These are phyloP conservation scores for Bombus polaris DNA, from an alignment of 1,140 invertebrate species.

Conservation along the genomic window DNA sequence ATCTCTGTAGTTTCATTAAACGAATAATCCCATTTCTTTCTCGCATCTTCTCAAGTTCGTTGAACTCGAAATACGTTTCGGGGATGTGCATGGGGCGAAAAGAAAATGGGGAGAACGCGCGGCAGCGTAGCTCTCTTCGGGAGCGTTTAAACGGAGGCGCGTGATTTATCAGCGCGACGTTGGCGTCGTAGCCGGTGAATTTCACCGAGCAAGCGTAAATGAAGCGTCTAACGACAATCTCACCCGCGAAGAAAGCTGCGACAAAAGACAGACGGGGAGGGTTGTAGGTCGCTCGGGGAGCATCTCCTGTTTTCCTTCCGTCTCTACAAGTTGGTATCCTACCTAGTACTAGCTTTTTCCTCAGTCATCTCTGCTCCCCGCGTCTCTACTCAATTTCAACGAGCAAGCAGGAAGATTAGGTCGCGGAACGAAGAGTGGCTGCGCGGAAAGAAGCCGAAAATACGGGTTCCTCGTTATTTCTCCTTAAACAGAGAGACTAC, in stretches of 20 bases:
- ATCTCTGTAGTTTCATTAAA: not conserved
- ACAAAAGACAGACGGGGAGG: slow-evolving; percentile 27
- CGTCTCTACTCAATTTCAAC: slow-evolving; percentile 14
- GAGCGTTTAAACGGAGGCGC: slow-evolving; percentile 55
- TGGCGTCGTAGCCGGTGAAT: slow-evolving; percentile 55
- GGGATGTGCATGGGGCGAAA: not conserved
- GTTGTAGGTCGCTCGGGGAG: slow-evolving; percentile 4
- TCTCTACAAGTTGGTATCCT: slow-evolving; percentile 27
- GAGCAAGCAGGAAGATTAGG: slow-evolving; percentile 33
- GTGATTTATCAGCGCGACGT: slow-evolving; percentile 63
- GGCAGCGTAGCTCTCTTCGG: not conserved
- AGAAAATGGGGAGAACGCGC: slow-evolving; percentile 47
- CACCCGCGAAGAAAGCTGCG: slow-evolving; percentile 56
- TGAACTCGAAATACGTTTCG: not conserved
- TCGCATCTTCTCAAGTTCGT: not conserved
- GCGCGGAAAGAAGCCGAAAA: slow-evolving; percentile 1
- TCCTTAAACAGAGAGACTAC: slow-evolving; percentile 37
- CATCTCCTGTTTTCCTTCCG: slow-evolving; percentile 18
- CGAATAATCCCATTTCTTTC: not conserved
- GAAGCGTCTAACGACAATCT: slow-evolving; percentile 73
- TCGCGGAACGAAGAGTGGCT: not conserved
- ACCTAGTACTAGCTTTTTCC: not conserved
- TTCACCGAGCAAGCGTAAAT: slow-evolving; percentile 66
- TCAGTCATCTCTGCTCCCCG: slow-evolving; percentile 2
- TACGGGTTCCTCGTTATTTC: slow-evolving; percentile 49